phyloP scores from a whole-genome alignment of 2,888 invertebrate genomes.

The Argyresthia goedartella region DNA sequence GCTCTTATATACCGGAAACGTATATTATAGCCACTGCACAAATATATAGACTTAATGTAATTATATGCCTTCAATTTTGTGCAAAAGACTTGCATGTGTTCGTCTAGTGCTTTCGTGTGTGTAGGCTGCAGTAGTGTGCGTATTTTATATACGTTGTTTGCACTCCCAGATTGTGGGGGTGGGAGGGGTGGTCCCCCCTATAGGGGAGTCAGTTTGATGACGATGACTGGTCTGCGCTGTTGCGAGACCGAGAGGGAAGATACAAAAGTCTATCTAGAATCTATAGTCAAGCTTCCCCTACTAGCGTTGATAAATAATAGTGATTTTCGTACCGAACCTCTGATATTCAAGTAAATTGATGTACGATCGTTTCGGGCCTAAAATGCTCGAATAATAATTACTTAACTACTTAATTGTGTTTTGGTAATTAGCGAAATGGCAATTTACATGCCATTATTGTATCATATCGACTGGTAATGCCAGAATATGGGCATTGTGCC shows the following conservation, averaged over 20 bases:
- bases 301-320: slow-evolving; percentile 34
- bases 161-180: slow-evolving; percentile 38
- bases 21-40: background rate
- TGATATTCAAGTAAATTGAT: slow-evolving; percentile 24
- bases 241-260: slow-evolving; percentile 35
- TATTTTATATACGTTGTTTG: slow-evolving; percentile 54
- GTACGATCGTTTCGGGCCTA: background rate
- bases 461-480: background rate
- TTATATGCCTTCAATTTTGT: slow-evolving; percentile 57
- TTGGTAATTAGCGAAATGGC: background rate
- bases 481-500: background rate
- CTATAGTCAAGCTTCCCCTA: slow-evolving; percentile 16
- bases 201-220: slow-evolving; percentile 32
- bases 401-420: slow-evolving; percentile 1
- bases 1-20: slow-evolving; percentile 1
- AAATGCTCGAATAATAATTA: background rate
- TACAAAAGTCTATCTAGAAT: slow-evolving; percentile 27
- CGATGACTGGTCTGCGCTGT: slow-evolving; percentile 59
- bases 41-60: slow-evolving; percentile 47
- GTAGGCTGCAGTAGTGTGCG: slow-evolving; percentile 22
- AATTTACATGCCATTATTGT: background rate
- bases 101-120: slow-evolving; percentile 13
- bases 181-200: slow-evolving; percentile 21
- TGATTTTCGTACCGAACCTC: slow-evolving; percentile 28
- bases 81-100: slow-evolving; percentile 34